Conservation (phyloP, 2,888 invertebrate genomes). For the Tubulanus polymorphus region DNA sequence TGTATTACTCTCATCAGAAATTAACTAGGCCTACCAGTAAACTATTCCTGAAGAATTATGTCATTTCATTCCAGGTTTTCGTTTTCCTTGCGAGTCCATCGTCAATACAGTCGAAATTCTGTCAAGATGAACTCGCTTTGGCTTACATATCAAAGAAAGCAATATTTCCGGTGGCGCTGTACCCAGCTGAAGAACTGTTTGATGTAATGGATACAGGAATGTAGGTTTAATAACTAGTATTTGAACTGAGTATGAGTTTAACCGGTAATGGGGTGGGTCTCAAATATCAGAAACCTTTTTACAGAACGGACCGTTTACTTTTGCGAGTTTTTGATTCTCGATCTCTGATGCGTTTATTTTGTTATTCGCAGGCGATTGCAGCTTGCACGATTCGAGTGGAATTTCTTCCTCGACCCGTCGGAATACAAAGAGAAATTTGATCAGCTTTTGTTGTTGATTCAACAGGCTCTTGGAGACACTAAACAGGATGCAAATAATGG, state of each 20-base stretch:
- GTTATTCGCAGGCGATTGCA: slow-evolving; percentile 31
- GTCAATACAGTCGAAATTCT: slow-evolving; percentile 38
- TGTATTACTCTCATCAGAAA: too few relatives aligned
- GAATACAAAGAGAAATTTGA: slow-evolving; percentile 16
- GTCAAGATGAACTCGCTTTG: slow-evolving; percentile 42
- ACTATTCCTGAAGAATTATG: too few relatives aligned
- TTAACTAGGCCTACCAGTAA: too few relatives aligned
- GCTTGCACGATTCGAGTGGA: slow-evolving; percentile 36
- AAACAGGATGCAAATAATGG: not conserved
- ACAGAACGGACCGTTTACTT: too few relatives aligned
- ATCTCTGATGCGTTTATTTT: too few relatives aligned
- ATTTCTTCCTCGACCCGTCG: slow-evolving; percentile 15
- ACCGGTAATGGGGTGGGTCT: too few relatives aligned
- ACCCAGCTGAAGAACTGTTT: slow-evolving; percentile 24
- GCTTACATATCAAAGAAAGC: slow-evolving; percentile 40
- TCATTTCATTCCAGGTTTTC: slow-evolving; percentile 28
- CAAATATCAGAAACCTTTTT: too few relatives aligned
- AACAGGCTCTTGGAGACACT: not conserved
- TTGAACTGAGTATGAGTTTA: too few relatives aligned
- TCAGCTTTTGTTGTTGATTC: slow-evolving; percentile 9
- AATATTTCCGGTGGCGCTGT: slow-evolving; percentile 36
- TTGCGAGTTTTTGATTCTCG: too few relatives aligned
- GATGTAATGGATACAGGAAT: slow-evolving; percentile 42
- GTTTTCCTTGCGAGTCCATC: slow-evolving; percentile 31
- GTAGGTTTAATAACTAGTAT: slow-evolving; percentile 32